Percentiles rank a stretch among this genome's conserved stretches.
These are phyloP conservation scores for Acrocyrtus sp. DNA, from an alignment of 2,888 invertebrate species.

Conservation along the genomic window DNA sequence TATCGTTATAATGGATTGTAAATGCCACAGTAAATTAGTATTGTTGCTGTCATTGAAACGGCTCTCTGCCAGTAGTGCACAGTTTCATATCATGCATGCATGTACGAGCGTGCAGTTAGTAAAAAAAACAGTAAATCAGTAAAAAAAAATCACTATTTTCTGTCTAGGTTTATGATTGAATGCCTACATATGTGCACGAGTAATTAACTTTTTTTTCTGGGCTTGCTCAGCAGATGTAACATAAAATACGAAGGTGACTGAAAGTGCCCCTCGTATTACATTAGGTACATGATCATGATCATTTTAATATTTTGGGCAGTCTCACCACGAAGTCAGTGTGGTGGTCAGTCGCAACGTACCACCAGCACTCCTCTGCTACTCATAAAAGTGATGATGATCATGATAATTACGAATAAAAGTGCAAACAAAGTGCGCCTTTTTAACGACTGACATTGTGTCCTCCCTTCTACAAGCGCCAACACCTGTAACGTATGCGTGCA, in stretches of 20 bases:
- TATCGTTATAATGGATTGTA: too few relatives aligned
- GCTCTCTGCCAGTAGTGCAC: too few relatives aligned
- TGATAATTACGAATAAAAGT: conserved; percentile 2
- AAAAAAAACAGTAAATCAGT: too few relatives aligned
- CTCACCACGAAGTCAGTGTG: background rate
- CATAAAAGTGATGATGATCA: conserved; percentile 1
- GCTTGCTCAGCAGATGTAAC: too few relatives aligned
- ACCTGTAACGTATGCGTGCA: background rate
- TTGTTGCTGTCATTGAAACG: too few relatives aligned
- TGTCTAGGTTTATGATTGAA: conserved; percentile 43
- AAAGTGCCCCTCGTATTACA: background rate
- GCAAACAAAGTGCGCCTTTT: conserved; percentile 1
- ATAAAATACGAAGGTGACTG: background rate
- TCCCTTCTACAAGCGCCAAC: background rate
- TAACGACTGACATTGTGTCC: background rate
- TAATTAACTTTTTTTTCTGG: conserved; percentile 36
- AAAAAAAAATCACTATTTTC: too few relatives aligned
- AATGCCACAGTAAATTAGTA: background rate
- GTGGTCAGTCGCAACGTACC: background rate
- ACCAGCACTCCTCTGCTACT: background rate
- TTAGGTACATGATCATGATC: background rate
- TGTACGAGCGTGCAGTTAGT: too few relatives aligned
- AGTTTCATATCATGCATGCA: too few relatives aligned
- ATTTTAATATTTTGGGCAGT: background rate
- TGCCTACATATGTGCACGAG: conserved; percentile 12